phyloP scores from a whole-genome alignment of 1,140 invertebrate genomes.

The Megalopta genalis region DNA sequence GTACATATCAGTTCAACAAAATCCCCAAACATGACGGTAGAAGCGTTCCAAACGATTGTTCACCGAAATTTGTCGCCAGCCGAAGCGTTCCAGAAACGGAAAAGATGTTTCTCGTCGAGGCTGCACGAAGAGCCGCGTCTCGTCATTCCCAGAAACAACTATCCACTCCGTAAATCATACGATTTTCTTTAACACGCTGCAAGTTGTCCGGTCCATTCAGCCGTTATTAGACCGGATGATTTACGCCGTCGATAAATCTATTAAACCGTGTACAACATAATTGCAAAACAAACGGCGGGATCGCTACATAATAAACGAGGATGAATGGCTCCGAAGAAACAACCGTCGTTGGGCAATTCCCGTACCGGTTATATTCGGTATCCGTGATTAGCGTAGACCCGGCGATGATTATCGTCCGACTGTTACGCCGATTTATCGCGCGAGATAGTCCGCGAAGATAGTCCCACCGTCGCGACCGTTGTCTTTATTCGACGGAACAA shows the following conservation, averaged over 20 bases:
- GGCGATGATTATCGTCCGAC: constrained; percentile 12
- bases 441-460: not conserved
- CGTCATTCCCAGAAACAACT: no score
- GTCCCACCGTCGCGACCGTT: not conserved
- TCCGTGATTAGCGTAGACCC: constrained; percentile 9
- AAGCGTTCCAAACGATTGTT: no score
- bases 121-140: no score
- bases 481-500: not conserved
- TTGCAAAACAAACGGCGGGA: constrained; percentile 11
- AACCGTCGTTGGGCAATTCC: not conserved
- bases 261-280: not conserved
- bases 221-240: not conserved
- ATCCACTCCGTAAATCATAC: not conserved
- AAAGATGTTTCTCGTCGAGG: no score
- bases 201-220: not conserved
- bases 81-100: no score
- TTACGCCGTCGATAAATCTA: not conserved
- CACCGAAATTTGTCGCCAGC: no score
- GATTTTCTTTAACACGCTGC: not conserved
- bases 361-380: not conserved
- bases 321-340: not conserved
- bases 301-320: not conserved
- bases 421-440: constrained; percentile 12
- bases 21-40: no score
- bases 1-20: no score